These are phyloP conservation scores for Drosophila suzukii DNA, from an alignment of 1,140 invertebrate species.

Conservation along the genomic window DNA sequence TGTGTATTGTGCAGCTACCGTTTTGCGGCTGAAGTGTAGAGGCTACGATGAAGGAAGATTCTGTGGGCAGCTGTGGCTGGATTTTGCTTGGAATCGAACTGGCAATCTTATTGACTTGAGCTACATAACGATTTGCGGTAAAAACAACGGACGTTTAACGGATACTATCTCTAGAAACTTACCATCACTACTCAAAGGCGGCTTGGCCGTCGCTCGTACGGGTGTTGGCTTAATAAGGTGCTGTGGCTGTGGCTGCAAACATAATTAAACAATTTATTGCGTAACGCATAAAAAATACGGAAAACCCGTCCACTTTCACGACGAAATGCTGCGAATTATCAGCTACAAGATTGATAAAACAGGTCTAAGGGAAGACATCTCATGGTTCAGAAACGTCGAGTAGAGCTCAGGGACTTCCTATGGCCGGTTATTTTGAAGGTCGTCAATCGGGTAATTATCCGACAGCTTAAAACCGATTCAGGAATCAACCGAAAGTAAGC, in stretches of 20 bases:
- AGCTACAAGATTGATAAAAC: no score
- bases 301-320: no score
- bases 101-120: slow-evolving; percentile 79
- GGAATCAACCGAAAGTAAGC: no score
- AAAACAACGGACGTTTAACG: neutral
- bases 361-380: no score
- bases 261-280: slow-evolving; percentile 18
- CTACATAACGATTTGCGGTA: slow-evolving; percentile 22
- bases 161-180: slow-evolving; percentile 8
- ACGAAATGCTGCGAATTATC: no score
- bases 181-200: slow-evolving; percentile 84
- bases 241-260: slow-evolving; percentile 56
- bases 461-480: no score
- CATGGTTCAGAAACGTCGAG: no score
- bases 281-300: no score
- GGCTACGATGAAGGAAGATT: slow-evolving; percentile 60
- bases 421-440: no score
- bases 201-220: slow-evolving; percentile 89
- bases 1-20: slow-evolving; percentile 29
- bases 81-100: slow-evolving; percentile 84
- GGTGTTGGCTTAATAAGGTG: slow-evolving; percentile 91
- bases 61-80: slow-evolving; percentile 62
- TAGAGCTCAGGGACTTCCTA: no score
- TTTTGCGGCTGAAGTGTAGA: slow-evolving; percentile 42
- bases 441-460: no score